phyloP scores from a whole-genome alignment of 2,797 vertebrate genomes.

The Coreius guichenoti region DNA sequence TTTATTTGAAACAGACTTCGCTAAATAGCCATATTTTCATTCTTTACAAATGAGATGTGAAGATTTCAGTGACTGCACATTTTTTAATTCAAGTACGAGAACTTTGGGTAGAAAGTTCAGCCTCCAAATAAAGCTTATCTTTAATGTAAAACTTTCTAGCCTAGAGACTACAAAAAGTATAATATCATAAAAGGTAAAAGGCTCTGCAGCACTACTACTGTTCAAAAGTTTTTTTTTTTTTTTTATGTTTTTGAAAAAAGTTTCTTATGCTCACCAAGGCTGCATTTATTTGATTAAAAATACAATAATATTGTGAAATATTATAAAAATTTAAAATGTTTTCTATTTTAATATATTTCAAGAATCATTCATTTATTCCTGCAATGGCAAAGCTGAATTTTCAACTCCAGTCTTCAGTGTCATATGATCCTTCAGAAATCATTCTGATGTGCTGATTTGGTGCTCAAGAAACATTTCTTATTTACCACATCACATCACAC shows the following conservation, averaged over 20 bases:
- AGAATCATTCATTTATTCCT: not conserved
- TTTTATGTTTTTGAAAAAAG: not conserved
- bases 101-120: not conserved
- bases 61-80: not conserved
- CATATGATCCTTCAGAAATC: not conserved
- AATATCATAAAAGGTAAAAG: not conserved
- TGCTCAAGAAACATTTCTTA: not conserved
- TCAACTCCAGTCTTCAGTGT: not conserved
- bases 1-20: slow-evolving; percentile 14
- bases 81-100: not conserved
- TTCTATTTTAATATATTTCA: not conserved
- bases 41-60: not conserved
- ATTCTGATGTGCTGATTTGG: not conserved
- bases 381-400: not conserved
- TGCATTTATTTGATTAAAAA: too few species aligned
- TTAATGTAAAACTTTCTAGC: not conserved
- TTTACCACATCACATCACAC: not conserved
- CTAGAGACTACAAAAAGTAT: not conserved
- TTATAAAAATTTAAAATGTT: not conserved
- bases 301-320: not conserved
- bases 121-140: not conserved
- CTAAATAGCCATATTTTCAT: not conserved
- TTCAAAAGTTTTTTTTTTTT: not conserved
- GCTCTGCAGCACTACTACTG: not conserved
- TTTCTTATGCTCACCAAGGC: not conserved